Evolutionary conservation across 1,140 invertebrate genomes (phyloP), one percentile per base, ranked within the genome.

Genomic region (Nomia melanderi): DNA sequence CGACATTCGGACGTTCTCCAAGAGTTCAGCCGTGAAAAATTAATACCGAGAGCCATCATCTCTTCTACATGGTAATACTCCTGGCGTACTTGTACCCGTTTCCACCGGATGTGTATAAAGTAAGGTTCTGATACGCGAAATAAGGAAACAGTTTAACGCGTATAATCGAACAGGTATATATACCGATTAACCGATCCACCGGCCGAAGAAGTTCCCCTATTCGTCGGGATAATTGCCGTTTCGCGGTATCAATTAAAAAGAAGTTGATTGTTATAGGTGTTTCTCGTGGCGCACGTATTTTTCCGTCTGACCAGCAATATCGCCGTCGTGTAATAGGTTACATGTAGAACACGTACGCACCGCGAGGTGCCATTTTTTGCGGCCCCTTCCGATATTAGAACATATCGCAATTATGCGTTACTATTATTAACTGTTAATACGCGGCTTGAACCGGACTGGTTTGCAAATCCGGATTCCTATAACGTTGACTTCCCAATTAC

Each of bases 371-470:
- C 12, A 31, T 39, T 73, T 41, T 25, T 53, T 20, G 53, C 50
- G 11, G 53, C 20, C 27, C 5, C 27, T 41, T 56, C 71, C 50
- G 33, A 56, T 56, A 74, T 74, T 74, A 66, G 36, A 74, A 66
- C 53, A 74, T n/a, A n/a, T 74, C 71, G 71, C 6, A 33, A 74
- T 74, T 66, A 66, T 50, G 27, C 17, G 36, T 65, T 65, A 31
- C 71, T 74, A 65, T 74, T 74, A 74, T 74, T 74, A 74, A 66
- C 62, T 66, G 50, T 74, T 74, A 74, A 66, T 74, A 54, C 50
- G 0, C 23, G 44, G 33, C 33, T 33, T 39, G 36, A 14, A 12
- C 33, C 62, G 47, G 63, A 74, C 71, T 74, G 71, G 71, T 66
- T 74, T 74, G 50, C 50, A 44, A 74, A 74, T 66, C 62, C 71